Percentiles rank a stretch among this genome's conserved stretches.
phyloP scores from a whole-genome alignment of 2,888 invertebrate genomes.

The Oscheius onirici region DNA sequence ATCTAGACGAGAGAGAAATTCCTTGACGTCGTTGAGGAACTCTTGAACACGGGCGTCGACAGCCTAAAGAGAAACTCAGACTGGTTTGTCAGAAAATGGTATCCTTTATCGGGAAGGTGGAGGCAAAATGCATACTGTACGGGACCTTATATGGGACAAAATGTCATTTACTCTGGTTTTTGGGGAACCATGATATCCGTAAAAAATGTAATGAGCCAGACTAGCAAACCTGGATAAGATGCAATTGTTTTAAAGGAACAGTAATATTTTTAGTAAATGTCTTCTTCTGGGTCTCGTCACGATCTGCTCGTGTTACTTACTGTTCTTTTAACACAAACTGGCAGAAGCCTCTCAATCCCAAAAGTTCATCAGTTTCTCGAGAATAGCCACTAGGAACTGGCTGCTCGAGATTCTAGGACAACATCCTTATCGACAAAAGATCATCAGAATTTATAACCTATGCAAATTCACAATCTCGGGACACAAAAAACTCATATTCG shows the following conservation, averaged over 20 bases:
- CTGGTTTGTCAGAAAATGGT: too few relatives aligned
- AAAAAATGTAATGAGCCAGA: neutral
- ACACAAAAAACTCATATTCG: neutral
- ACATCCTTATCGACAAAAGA: too few relatives aligned
- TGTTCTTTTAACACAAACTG: too few relatives aligned
- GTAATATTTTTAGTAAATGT: too few relatives aligned
- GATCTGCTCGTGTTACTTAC: too few relatives aligned
- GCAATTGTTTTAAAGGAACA: too few relatives aligned
- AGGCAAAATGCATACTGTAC: neutral
- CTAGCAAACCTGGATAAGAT: neutral
- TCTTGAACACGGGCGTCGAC: neutral
- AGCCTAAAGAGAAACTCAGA: neutral
- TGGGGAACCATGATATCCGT: neutral
- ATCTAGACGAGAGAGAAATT: neutral
- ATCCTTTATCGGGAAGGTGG: too few relatives aligned
- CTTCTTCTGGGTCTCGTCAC: too few relatives aligned
- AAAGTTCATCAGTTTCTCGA: too few relatives aligned
- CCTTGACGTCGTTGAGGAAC: constrained; percentile 8
- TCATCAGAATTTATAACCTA: neutral
- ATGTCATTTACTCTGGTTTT: neutral
- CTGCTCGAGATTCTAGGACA: too few relatives aligned
- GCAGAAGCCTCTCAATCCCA: too few relatives aligned
- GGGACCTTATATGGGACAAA: neutral
- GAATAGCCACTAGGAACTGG: too few relatives aligned
- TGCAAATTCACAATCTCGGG: neutral